phyloP scores from a whole-genome alignment of 2,797 vertebrate species.

The Propithecus deckenii region DNA sequence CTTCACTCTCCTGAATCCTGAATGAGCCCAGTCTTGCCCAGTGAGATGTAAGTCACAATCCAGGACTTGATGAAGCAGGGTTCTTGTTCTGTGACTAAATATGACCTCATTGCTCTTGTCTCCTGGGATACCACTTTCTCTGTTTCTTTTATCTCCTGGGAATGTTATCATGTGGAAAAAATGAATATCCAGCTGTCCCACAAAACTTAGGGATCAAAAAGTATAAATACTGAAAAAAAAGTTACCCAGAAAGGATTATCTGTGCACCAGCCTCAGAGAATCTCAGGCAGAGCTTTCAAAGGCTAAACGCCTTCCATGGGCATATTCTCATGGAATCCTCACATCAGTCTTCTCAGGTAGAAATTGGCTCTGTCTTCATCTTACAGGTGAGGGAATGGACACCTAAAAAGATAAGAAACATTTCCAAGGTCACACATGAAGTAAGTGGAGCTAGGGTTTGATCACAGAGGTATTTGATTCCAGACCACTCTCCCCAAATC shows the following conservation, averaged over 20 bases:
- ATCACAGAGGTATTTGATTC: neutral
- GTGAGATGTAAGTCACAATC: neutral
- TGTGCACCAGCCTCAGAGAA: neutral
- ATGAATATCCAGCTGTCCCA: neutral
- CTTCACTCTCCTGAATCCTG: neutral
- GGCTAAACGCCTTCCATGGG: neutral
- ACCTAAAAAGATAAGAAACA: neutral
- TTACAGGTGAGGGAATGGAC: neutral
- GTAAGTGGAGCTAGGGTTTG: neutral
- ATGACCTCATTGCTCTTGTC: neutral
- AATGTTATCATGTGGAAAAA: neutral
- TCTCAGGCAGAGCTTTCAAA: neutral
- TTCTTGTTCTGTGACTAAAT: neutral
- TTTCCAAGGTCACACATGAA: neutral
- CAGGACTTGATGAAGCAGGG: neutral
- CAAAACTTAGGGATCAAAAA: slow-evolving; percentile 18
- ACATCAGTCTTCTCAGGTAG: no score
- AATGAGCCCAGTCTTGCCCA: neutral
- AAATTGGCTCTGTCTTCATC: neutral
- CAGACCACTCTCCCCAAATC: neutral
- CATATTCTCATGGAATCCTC: neutral
- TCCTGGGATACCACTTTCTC: neutral
- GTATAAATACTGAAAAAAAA: neutral
- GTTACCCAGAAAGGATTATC: neutral
- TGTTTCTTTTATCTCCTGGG: neutral